These are phyloP conservation scores for Oryzias curvinotus DNA, from an alignment of 2,113 vertebrate species.

Conservation along the genomic window DNA sequence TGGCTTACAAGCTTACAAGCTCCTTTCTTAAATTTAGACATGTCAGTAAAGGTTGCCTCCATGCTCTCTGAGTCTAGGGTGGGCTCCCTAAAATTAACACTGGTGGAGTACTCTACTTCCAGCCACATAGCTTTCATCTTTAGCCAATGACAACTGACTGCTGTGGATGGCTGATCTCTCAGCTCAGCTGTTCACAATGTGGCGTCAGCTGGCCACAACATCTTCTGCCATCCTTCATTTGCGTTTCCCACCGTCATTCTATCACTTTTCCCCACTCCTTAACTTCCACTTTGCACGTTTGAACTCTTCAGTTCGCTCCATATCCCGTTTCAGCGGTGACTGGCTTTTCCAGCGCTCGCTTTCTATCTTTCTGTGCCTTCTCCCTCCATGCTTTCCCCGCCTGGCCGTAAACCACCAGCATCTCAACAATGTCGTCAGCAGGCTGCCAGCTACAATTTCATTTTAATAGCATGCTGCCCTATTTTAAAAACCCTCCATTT, in stretches of 20 bases:
- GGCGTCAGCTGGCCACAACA: conserved; percentile 56
- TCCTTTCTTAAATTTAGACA: conserved; percentile 68
- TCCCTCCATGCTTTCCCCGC: conserved; percentile 1
- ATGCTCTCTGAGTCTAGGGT: conserved; percentile 51
- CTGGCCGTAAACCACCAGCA: conserved; percentile 41
- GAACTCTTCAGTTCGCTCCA: background rate
- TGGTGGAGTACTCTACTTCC: conserved; percentile 54
- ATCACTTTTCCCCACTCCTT: background rate
- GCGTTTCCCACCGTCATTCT: conserved; percentile 4
- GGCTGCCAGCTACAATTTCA: conserved; percentile 52
- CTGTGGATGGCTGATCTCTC: conserved; percentile 51
- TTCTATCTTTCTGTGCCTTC: conserved; percentile 20
- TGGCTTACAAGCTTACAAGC: conserved; percentile 38
- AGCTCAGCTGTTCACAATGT: conserved; percentile 76
- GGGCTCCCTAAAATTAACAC: conserved; percentile 81
- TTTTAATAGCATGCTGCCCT: conserved; percentile 66
- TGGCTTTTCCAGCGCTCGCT: conserved; percentile 1
- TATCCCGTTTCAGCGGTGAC: background rate
- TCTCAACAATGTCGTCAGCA: conserved; percentile 49
- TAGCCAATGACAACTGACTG: conserved; percentile 73
- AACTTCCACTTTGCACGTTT: background rate
- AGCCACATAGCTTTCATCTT: conserved; percentile 74
- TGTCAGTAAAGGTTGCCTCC: conserved; percentile 46
- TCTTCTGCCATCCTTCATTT: conserved; percentile 35
- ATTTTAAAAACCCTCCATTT: conserved; percentile 55